A percentile compares a stretch with the other conserved stretches of the same genome.
Conservation (phyloP, 1,140 invertebrate species). For the Drosophila busckii region DNA sequence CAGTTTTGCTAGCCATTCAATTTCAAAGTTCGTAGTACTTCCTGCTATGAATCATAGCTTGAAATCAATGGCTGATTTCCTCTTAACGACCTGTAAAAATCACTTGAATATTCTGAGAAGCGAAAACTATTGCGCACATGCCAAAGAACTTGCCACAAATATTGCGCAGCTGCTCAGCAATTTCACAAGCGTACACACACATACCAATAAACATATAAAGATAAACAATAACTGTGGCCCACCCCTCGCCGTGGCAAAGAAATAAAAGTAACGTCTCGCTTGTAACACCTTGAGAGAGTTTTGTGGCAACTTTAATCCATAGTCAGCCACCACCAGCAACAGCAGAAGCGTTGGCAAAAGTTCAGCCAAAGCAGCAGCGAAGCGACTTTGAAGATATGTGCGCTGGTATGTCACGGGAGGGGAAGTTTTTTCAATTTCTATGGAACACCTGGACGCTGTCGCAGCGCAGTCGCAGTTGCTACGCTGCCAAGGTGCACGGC, state of each 20-base stretch:
- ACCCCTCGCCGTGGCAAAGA: conserved; percentile 4
- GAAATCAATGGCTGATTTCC: too few relatives aligned
- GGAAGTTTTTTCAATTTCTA: conserved; percentile 62
- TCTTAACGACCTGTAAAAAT: too few relatives aligned
- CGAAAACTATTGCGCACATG: conserved; percentile 52
- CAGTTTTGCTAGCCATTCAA: too few relatives aligned
- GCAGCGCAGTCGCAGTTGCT: conserved; percentile 13
- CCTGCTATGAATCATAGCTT: too few relatives aligned
- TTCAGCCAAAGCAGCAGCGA: conserved; percentile 23
- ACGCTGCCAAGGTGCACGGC: conserved; percentile 50
- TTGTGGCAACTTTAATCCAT: conserved; percentile 3
- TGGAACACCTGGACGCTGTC: conserved; percentile 59
- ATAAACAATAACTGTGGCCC: conserved; percentile 4
- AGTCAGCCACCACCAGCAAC: conserved; percentile 23
- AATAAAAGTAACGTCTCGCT: conserved; percentile 33
- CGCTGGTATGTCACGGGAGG: conserved; percentile 45
- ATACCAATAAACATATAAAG: neutral
- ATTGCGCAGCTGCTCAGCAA: conserved; percentile 54
- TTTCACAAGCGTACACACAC: conserved; percentile 27
- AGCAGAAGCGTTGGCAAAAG: too few relatives aligned
- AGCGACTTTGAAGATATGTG: too few relatives aligned
- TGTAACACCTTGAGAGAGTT: conserved; percentile 51
- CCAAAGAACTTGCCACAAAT: conserved; percentile 50
- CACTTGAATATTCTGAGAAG: too few relatives aligned
- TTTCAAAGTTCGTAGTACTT: too few relatives aligned